Evolutionary conservation across 2,888 invertebrate species (phyloP).

Genomic region (Zhengitettix transpicula): DNA sequence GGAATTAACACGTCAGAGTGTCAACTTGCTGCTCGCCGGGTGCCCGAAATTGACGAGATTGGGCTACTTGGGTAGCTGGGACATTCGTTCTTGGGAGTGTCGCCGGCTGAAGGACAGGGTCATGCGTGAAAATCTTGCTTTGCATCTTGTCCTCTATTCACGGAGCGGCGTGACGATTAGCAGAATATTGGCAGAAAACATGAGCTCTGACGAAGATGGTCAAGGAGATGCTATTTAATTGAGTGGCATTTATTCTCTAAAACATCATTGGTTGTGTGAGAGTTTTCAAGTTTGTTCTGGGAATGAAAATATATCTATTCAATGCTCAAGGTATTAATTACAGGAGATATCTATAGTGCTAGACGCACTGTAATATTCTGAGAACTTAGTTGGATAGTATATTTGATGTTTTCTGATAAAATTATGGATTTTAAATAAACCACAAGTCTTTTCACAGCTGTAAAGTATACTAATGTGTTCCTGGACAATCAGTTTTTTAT

Average conservation of each 20-base stretch:
- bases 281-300: no score
- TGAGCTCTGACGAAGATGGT: neutral
- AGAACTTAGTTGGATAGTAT: no score
- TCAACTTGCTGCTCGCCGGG: constrained; percentile 5
- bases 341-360: no score
- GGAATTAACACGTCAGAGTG: constrained; percentile 6
- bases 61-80: constrained; percentile 12
- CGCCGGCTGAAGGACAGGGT: constrained; percentile 6
- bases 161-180: constrained; percentile 1
- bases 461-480: no score
- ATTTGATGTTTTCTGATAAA: no score
- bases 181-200: constrained; percentile 3
- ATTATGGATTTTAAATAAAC: no score
- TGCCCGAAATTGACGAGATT: constrained; percentile 7
- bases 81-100: constrained; percentile 10
- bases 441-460: no score
- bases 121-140: constrained; percentile 4
- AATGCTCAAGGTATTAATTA: no score
- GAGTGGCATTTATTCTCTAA: neutral
- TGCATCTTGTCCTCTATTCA: constrained; percentile 6
- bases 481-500: no score
- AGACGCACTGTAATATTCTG: no score
- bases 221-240: neutral
- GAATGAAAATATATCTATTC: no score
- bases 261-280: no score